phyloP scores from a whole-genome alignment of 2,888 invertebrate genomes.

The Chirona hameri region DNA sequence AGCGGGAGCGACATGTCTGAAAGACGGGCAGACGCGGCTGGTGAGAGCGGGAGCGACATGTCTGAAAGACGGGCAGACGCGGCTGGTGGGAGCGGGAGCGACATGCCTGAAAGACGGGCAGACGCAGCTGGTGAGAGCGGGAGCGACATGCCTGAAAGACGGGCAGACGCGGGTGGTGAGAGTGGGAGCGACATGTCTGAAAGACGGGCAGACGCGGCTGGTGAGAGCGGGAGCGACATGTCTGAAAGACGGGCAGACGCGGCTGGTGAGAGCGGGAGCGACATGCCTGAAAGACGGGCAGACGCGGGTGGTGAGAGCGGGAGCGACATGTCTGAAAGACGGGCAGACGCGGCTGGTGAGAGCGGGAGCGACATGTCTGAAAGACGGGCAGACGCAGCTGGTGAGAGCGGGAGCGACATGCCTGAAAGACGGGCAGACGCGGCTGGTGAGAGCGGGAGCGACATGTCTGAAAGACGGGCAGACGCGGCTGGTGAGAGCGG shows the following conservation, averaged over 20 bases:
- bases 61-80: not conserved
- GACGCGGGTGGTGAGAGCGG: conserved; percentile 49
- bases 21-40: not conserved
- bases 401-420: conserved; percentile 54
- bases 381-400: not conserved
- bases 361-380: conserved; percentile 54
- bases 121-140: conserved; percentile 49
- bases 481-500: conserved; percentile 49
- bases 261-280: conserved; percentile 55
- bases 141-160: conserved; percentile 49
- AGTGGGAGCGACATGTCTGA: conserved; percentile 54
- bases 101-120: conserved; percentile 31
- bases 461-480: conserved; percentile 31
- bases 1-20: conserved; percentile 54
- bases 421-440: not conserved
- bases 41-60: conserved; percentile 54
- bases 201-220: not conserved
- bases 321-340: conserved; percentile 49
- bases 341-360: not conserved
- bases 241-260: not conserved
- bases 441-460: conserved; percentile 55
- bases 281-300: conserved; percentile 31
- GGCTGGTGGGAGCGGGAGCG: conserved; percentile 55
- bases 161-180: not conserved
- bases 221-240: conserved; percentile 54